phyloP scores from a whole-genome alignment of 2,888 invertebrate genomes.

The Polyommatus icarus region DNA sequence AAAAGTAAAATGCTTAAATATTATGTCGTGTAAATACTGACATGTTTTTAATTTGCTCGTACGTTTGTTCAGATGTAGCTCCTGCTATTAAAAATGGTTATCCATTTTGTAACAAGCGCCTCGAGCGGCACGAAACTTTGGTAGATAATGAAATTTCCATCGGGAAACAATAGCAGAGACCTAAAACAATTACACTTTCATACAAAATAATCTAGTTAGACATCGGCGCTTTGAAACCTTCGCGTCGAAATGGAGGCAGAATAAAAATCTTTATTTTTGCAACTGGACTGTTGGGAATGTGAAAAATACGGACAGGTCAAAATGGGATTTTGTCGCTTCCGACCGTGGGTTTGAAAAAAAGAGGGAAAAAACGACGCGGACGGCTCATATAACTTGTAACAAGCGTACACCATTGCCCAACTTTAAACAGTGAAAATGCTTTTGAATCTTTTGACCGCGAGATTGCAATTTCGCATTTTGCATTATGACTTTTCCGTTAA shows the following conservation, averaged over 20 bases:
- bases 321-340: constrained; percentile 62
- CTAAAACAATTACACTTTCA: constrained; percentile 37
- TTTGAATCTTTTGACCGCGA: constrained; percentile 30
- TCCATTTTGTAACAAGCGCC: constrained; percentile 5
- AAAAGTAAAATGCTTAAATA: neutral
- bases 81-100: neutral
- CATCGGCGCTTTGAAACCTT: constrained; percentile 36
- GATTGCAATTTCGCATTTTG: constrained; percentile 21
- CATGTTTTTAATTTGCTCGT: neutral
- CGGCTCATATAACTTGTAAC: constrained; percentile 71
- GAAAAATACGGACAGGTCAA: constrained; percentile 59
- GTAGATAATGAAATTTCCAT: constrained; percentile 15
- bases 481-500: constrained; percentile 8
- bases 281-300: constrained; percentile 53
- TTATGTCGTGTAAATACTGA: neutral
- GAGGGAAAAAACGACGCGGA: constrained; percentile 48
- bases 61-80: neutral
- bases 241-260: constrained; percentile 38
- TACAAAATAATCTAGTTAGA: constrained; percentile 41
- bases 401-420: constrained; percentile 48
- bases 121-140: constrained; percentile 8
- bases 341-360: constrained; percentile 56
- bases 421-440: constrained; percentile 56
- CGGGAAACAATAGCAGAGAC: constrained; percentile 32
- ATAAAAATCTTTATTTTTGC: constrained; percentile 42